A percentile compares a stretch with the other conserved stretches of the same genome.
phyloP scores from a whole-genome alignment of 92 coral and sea anemone species.

The Anthopleura xanthogrammica region DNA sequence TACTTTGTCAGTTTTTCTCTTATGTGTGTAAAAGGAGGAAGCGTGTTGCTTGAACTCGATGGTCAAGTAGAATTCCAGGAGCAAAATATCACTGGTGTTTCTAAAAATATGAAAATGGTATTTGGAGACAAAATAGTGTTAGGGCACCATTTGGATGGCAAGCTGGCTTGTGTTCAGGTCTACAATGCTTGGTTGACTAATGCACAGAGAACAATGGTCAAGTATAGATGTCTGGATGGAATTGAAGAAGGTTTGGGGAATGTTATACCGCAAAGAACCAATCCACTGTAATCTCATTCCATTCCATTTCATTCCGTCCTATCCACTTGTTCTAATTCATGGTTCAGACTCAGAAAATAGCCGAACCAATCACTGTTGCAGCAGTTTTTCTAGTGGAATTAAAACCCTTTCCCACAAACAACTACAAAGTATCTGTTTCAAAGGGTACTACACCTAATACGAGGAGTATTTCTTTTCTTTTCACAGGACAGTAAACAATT shows the following conservation, averaged over 20 bases:
- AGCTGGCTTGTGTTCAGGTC: slow-evolving; percentile 26
- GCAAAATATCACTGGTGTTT: too few relatives aligned
- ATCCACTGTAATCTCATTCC: neutral
- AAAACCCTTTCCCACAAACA: too few relatives aligned
- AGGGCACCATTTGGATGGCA: neutral
- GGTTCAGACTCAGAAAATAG: neutral
- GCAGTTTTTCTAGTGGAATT: too few relatives aligned
- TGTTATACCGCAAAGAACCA: neutral
- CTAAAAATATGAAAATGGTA: neutral
- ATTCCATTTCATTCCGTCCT: neutral
- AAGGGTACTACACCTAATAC: too few relatives aligned
- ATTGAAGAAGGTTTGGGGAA: slow-evolving; percentile 7
- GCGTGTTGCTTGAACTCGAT: slow-evolving; percentile 4
- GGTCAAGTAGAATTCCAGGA: neutral
- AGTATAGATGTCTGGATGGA: slow-evolving; percentile 2
- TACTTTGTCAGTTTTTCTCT: neutral
- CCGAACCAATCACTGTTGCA: too few relatives aligned
- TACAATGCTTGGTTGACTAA: slow-evolving; percentile 17
- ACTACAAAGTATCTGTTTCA: too few relatives aligned
- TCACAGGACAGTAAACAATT: too few relatives aligned
- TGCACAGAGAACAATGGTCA: slow-evolving; percentile 17
- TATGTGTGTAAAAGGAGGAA: neutral
- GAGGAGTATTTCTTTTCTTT: too few relatives aligned
- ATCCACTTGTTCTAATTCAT: neutral
- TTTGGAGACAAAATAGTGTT: neutral